phyloP scores from a whole-genome alignment of 1,140 invertebrate species.

The Cotesia glomerata region DNA sequence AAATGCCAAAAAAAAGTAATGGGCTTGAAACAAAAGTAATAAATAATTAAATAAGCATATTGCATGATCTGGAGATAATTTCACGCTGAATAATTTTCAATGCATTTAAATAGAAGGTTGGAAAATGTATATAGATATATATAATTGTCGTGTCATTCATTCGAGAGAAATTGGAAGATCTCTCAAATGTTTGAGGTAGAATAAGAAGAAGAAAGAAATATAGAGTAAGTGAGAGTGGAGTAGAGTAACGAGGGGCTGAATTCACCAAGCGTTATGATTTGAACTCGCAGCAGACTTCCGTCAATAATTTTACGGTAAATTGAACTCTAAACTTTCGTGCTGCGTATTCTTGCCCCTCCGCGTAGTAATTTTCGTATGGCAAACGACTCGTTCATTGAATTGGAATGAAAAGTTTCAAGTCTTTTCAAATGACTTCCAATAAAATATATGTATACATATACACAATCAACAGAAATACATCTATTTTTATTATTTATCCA shows the following conservation, averaged over 20 bases:
- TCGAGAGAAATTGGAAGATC: no score
- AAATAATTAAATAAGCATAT: not conserved
- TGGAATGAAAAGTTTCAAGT: conserved; percentile 35
- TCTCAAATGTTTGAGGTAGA: no score
- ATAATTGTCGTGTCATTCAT: no score
- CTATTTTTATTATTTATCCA: not conserved
- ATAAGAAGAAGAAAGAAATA: no score
- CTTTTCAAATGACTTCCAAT: conserved; percentile 15
- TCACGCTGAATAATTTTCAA: conserved; percentile 26
- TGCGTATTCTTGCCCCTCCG: conserved; percentile 24
- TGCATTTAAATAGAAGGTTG: no score
- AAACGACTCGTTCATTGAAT: conserved; percentile 31
- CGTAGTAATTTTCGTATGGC: conserved; percentile 30
- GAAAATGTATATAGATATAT: no score
- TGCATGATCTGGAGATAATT: conserved; percentile 20
- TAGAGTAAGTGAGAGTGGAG: no score
- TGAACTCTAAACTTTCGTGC: conserved; percentile 49
- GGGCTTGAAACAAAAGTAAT: not conserved
- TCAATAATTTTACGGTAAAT: conserved; percentile 63
- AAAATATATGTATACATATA: conserved; percentile 16
- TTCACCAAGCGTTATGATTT: conserved; percentile 62
- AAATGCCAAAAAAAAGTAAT: not conserved
- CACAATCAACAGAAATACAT: not conserved
- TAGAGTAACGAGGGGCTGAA: conserved; percentile 34
- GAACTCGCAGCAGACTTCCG: conserved; percentile 53